Conservation (phyloP, 2,888 invertebrate genomes). For the Diaprepes abbreviatus region DNA sequence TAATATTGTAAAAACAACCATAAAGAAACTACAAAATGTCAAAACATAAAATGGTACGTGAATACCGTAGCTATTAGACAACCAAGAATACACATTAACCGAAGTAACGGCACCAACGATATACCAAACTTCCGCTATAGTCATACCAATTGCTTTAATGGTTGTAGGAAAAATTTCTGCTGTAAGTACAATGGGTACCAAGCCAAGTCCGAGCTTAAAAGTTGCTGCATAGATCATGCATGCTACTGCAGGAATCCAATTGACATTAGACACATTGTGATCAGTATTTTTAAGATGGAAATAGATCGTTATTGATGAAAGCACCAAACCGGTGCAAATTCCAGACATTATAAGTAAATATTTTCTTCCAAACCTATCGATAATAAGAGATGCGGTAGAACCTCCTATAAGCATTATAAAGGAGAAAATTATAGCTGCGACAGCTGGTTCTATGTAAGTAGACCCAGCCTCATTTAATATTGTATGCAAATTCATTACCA, state of each 20-base stretch:
- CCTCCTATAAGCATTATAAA: constrained; percentile 62
- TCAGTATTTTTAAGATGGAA: constrained; percentile 60
- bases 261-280: constrained; percentile 56
- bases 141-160: constrained; percentile 62
- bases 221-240: constrained; percentile 62
- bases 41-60: constrained; percentile 57
- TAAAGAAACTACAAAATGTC: constrained; percentile 51
- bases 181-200: constrained; percentile 63
- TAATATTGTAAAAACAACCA: constrained; percentile 51
- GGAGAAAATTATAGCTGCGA: constrained; percentile 63
- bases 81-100: constrained; percentile 54
- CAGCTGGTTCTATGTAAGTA: constrained; percentile 58
- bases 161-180: constrained; percentile 54
- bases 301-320: constrained; percentile 61
- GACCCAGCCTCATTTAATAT: constrained; percentile 62
- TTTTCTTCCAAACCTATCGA: constrained; percentile 64
- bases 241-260: constrained; percentile 63
- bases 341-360: constrained; percentile 61
- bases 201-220: constrained; percentile 63
- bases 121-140: constrained; percentile 55
- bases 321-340: constrained; percentile 60
- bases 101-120: constrained; percentile 53
- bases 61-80: constrained; percentile 51
- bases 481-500: constrained; percentile 65
- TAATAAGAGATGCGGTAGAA: constrained; percentile 57